phyloP scores from a whole-genome alignment of 1,140 invertebrate genomes.

The Drosophila neocordata region DNA sequence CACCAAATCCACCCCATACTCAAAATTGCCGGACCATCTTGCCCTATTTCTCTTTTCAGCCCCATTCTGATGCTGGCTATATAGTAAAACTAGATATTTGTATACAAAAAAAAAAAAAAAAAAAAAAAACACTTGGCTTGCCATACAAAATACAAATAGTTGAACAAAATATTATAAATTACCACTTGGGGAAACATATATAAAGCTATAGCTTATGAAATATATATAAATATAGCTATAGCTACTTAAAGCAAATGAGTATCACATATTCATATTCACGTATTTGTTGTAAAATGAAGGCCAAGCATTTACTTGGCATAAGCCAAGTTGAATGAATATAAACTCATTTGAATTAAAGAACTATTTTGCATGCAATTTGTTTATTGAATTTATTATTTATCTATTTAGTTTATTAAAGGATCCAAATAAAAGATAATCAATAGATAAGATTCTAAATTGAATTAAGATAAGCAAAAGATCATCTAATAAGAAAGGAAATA shows the following conservation, averaged over 20 bases:
- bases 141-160: conserved; percentile 3
- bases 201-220: background rate
- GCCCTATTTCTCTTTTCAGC: background rate
- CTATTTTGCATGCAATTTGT: background rate
- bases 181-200: background rate
- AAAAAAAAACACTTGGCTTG: background rate
- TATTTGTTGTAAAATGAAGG: background rate
- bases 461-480: too few relatives aligned
- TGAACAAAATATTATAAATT: background rate
- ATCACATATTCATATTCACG: conserved; percentile 3
- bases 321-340: too few relatives aligned
- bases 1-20: too few relatives aligned
- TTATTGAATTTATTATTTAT: too few relatives aligned
- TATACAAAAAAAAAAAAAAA: too few relatives aligned
- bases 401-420: too few relatives aligned
- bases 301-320: background rate
- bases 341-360: background rate
- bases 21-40: conserved; percentile 2
- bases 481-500: too few relatives aligned
- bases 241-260: conserved; percentile 3
- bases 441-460: too few relatives aligned
- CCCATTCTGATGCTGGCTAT: background rate
- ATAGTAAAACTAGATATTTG: background rate
- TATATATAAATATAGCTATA: background rate
- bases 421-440: too few relatives aligned